A percentile compares a stretch with the other conserved stretches of the same genome.
Evolutionary conservation across 2,797 vertebrate genomes (phyloP).

Genomic region (Pseudopleuronectes americanus): DNA sequence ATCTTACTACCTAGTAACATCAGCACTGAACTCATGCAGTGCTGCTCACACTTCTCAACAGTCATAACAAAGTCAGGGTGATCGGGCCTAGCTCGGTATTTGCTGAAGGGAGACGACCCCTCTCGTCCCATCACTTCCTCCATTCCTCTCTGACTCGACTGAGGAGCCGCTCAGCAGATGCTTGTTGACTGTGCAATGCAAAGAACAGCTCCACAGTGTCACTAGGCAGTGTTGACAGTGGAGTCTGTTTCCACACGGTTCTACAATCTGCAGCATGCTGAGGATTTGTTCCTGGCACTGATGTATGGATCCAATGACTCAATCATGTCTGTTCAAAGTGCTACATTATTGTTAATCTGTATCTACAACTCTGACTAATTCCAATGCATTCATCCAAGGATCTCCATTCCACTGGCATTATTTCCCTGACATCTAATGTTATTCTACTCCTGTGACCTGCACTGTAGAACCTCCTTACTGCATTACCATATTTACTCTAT

Average conservation of each 20-base stretch:
- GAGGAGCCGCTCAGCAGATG: constrained; percentile 21
- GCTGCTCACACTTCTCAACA: background rate
- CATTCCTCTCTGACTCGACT: constrained; percentile 4
- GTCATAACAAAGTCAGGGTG: constrained; percentile 1
- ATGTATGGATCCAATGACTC: constrained; percentile 4
- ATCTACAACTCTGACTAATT: background rate
- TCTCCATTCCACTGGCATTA: background rate
- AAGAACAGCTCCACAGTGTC: constrained; percentile 8
- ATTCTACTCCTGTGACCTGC: constrained; percentile 26
- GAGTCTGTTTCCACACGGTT: constrained; percentile 7
- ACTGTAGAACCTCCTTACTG: constrained; percentile 28
- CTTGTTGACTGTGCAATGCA: constrained; percentile 25
- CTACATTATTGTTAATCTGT: background rate
- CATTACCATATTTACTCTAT: constrained; percentile 56
- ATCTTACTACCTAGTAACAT: constrained; percentile 7
- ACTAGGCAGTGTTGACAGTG: constrained; percentile 27
- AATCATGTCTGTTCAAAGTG: background rate
- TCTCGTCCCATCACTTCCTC: constrained; percentile 23
- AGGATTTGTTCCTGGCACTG: background rate
- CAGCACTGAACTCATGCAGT: constrained; percentile 2
- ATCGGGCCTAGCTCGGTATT: background rate
- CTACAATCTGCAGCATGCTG: background rate
- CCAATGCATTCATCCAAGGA: background rate
- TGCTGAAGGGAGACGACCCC: background rate
- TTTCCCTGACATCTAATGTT: constrained; percentile 15